Evolutionary conservation across 2,113 vertebrate species (phyloP).

Genomic region (Cynocephalus volans): DNA sequence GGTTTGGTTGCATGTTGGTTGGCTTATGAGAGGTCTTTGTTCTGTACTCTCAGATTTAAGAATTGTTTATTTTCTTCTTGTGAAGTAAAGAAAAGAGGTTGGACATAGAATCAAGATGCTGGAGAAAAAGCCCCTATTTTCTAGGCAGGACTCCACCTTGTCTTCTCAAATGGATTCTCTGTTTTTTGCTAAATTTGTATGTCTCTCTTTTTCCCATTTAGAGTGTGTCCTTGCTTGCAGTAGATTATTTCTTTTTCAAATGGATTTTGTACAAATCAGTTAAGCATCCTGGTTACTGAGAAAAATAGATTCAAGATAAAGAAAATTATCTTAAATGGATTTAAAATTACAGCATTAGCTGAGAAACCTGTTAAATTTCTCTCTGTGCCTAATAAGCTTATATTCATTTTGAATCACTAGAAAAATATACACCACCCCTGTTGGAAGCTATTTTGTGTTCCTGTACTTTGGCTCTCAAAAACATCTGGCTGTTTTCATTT

Average conservation of each 20-base stretch:
- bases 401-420: constrained; percentile 83
- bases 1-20: not conserved
- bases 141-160: not conserved
- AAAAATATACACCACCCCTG: constrained; percentile 74
- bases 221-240: constrained; percentile 62
- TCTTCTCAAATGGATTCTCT: constrained; percentile 10
- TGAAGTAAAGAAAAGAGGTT: not conserved
- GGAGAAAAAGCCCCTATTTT: not conserved
- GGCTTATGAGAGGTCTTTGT: not conserved
- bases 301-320: constrained; percentile 89
- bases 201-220: constrained; percentile 48
- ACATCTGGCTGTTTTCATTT: constrained; percentile 77
- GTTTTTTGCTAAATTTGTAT: constrained; percentile 68
- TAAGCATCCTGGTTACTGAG: constrained; percentile 88
- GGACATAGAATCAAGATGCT: not conserved
- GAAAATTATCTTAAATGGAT: constrained; percentile 90
- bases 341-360: constrained; percentile 88
- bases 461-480: constrained; percentile 72
- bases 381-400: constrained; percentile 86
- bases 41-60: not conserved
- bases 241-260: constrained; percentile 87
- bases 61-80: constrained; percentile 38
- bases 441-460: constrained; percentile 75
- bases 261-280: constrained; percentile 88
- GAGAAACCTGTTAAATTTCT: constrained; percentile 82